These are phyloP conservation scores for Cosmorhoe ocellata DNA, from an alignment of 2,888 invertebrate genomes.

Conservation along the genomic window DNA sequence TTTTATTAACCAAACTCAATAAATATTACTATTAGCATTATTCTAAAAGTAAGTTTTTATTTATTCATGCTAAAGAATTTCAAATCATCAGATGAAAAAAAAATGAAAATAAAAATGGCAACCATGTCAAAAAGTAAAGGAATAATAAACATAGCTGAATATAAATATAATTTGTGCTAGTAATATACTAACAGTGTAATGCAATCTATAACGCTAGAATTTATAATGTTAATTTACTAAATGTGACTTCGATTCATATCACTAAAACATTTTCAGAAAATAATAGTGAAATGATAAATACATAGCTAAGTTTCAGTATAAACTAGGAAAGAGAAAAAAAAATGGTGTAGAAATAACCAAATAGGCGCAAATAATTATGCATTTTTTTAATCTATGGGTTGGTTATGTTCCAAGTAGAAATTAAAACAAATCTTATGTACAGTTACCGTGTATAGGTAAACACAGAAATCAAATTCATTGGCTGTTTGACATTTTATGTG, in stretches of 20 bases:
- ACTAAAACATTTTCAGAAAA: neutral
- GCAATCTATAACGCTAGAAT: constrained; percentile 2
- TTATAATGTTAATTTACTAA: neutral
- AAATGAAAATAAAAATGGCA: constrained; percentile 18
- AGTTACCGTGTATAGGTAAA: no score
- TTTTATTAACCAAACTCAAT: constrained; percentile 51
- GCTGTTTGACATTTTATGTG: no score
- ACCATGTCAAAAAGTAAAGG: constrained; percentile 25
- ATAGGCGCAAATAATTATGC: no score
- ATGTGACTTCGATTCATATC: constrained; percentile 4
- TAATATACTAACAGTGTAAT: constrained; percentile 17
- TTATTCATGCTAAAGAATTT: constrained; percentile 33
- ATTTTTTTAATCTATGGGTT: no score
- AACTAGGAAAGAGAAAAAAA: neutral
- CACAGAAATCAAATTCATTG: no score
- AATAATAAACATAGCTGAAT: constrained; percentile 17
- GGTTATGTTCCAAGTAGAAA: no score
- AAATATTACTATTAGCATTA: constrained; percentile 60
- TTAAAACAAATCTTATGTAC: no score
- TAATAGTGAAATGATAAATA: no score
- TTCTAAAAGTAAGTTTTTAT: constrained; percentile 47
- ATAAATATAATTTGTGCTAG: constrained; percentile 19
- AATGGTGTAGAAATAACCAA: neutral
- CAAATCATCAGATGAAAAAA: constrained; percentile 10
- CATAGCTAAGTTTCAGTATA: neutral